Evolutionary conservation across 2,797 vertebrate genomes (phyloP).

Genomic region (Anolis apletophallus): DNA sequence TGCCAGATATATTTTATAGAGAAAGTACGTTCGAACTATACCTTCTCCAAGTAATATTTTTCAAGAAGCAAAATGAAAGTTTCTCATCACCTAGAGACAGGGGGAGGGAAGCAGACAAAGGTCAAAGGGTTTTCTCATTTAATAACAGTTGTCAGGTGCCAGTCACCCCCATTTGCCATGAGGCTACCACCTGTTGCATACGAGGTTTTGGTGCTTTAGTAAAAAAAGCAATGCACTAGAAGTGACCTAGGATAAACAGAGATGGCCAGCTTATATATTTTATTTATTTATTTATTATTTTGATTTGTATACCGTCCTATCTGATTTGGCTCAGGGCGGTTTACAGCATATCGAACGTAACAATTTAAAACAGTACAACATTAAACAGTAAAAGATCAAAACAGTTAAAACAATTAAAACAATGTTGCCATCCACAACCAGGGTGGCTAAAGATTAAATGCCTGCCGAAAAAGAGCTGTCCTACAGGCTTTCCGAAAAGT

Average conservation of each 20-base stretch:
- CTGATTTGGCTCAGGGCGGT: too few relatives aligned
- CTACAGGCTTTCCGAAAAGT: too few relatives aligned
- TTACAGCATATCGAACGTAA: too few relatives aligned
- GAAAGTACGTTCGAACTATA: constrained; percentile 64
- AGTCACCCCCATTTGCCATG: neutral
- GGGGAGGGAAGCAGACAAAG: constrained; percentile 6
- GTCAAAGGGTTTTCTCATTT: neutral
- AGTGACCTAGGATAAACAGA: neutral
- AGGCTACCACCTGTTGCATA: constrained; percentile 9
- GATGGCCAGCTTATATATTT: neutral
- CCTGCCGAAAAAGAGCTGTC: too few relatives aligned
- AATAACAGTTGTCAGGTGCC: neutral
- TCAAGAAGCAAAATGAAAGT: constrained; percentile 41
- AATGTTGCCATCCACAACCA: too few relatives aligned
- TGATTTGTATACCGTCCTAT: too few relatives aligned
- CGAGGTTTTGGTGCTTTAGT: constrained; percentile 41
- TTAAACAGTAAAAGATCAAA: too few relatives aligned
- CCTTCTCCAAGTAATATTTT: constrained; percentile 54
- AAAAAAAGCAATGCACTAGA: constrained; percentile 52
- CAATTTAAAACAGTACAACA: too few relatives aligned
- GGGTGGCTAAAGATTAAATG: too few relatives aligned
- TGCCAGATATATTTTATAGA: constrained; percentile 64
- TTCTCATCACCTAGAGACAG: constrained; percentile 18
- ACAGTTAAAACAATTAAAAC: too few relatives aligned
- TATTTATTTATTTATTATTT: too few relatives aligned